Base-by-base conservation (phyloP, 2,888 invertebrate genomes). In the Cheilosia vernalis region DNA sequence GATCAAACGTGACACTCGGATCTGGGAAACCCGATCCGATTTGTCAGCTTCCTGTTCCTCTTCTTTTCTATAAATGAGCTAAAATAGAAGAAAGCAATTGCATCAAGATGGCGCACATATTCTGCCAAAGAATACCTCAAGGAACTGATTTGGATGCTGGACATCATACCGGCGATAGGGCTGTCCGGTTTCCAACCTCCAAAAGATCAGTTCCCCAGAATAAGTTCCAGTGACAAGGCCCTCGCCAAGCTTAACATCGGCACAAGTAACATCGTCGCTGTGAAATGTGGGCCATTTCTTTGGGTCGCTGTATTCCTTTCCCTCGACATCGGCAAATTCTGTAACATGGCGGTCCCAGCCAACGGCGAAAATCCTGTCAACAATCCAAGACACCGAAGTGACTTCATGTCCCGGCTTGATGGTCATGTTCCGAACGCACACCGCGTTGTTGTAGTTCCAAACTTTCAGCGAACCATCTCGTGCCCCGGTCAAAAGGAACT, bases 371-470 rank as follows among this genome's bases (percentile, higher is more conserved):
- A 97, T 96, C 88, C 96, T 93, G 87, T 94, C 93, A 56, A 93
- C 92, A 1, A 94, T 93, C 94, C 94, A 94, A 88, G 94, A 93
- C 55, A 94, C 93, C 51, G 91, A 91, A 6, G 93, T 94, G 1
- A 94, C 93, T 88, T 94, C 95, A 90, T 93, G 93, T 89, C 94
- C 93, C 74, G 93, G 92, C 87, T 94, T 94, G 21, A 95, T 94
- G 33, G 92, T 91, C 94, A 97, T 94, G 70, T 94, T 94, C 85
- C 95, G 92, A 82, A 96, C 90, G 88, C 96, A 96, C 7, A 94
- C 93, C 0, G 96, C 96, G 27, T 95, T 95, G 89, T 96, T 96
- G 89, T 97, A 97, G 91, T 97, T 96, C 97, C 97, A 97, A 40
- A 97, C 93, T 93, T 94, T 91, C 7, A 97, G 92, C 0, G 95